Evolutionary conservation across 2,797 vertebrate species (phyloP).

Genomic region (Hipposideros larvatus): DNA sequence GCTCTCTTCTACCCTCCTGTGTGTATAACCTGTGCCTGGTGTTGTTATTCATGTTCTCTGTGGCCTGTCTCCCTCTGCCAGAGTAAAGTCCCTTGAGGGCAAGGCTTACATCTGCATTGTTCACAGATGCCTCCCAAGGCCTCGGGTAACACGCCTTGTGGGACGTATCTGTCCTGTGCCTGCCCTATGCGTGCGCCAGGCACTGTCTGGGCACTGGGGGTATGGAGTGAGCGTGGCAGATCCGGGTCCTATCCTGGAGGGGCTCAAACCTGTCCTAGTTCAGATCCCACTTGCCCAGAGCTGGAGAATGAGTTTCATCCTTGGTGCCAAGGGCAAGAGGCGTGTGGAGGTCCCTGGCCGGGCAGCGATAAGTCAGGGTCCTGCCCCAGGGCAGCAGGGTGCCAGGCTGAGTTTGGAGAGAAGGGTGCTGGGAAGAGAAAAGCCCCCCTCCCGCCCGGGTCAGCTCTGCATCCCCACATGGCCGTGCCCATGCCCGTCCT

Average conservation of each 20-base stretch:
- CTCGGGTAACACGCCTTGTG: background rate
- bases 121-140: background rate
- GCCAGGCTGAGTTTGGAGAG: background rate
- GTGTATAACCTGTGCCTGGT: background rate
- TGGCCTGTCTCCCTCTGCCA: background rate
- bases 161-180: background rate
- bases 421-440: background rate
- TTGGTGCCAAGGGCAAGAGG: background rate
- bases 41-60: background rate
- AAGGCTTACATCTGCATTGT: background rate
- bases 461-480: accelerated
- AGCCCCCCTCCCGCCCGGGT: background rate
- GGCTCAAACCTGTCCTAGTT: background rate
- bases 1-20: too few species aligned
- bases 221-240: background rate
- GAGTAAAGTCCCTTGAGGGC: background rate
- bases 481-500: background rate
- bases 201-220: background rate
- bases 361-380: background rate
- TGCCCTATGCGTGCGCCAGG: background rate
- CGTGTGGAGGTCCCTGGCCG: background rate
- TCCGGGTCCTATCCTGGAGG: background rate
- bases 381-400: background rate
- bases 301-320: background rate
- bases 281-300: background rate